phyloP scores from a whole-genome alignment of 2,888 invertebrate genomes.

The Blastobasis lacticolella region DNA sequence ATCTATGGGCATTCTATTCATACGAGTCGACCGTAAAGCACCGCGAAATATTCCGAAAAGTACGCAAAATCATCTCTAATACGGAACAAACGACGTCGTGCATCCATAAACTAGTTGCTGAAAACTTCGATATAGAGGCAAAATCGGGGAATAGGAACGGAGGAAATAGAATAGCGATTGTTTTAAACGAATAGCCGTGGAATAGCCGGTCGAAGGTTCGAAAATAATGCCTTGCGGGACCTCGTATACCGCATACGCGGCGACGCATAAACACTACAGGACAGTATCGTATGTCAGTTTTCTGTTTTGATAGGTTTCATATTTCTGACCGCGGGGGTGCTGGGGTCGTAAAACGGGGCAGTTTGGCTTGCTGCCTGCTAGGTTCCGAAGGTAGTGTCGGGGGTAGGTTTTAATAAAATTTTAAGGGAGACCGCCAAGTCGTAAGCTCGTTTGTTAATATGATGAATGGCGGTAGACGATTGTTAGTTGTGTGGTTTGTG shows the following conservation, averaged over 20 bases:
- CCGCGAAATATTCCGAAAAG: no score
- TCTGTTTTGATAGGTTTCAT: constrained; percentile 54
- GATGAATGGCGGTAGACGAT: no score
- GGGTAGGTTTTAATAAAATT: constrained; percentile 23
- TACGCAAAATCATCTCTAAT: no score
- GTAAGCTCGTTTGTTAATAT: constrained; percentile 17
- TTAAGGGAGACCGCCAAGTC: constrained; percentile 22
- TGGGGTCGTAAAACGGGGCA: constrained; percentile 33
- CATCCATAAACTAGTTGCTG: no score
- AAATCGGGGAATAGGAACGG: no score
- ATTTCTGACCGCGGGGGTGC: constrained; percentile 49
- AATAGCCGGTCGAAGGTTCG: constrained; percentile 1
- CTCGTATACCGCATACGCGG: constrained; percentile 7
- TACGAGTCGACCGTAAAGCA: no score
- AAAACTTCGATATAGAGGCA: no score
- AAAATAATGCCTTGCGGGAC: constrained; percentile 4
- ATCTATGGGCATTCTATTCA: no score
- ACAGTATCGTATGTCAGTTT: constrained; percentile 42
- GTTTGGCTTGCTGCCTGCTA: constrained; percentile 46
- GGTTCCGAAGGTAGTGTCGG: constrained; percentile 38
- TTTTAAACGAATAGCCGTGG: no score
- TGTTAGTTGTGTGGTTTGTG: no score
- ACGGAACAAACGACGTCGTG: no score
- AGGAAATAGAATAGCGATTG: no score
- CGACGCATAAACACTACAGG: constrained; percentile 34